Base-by-base conservation (phyloP, 1,140 invertebrate genomes). In the Radopholus similis region DNA sequence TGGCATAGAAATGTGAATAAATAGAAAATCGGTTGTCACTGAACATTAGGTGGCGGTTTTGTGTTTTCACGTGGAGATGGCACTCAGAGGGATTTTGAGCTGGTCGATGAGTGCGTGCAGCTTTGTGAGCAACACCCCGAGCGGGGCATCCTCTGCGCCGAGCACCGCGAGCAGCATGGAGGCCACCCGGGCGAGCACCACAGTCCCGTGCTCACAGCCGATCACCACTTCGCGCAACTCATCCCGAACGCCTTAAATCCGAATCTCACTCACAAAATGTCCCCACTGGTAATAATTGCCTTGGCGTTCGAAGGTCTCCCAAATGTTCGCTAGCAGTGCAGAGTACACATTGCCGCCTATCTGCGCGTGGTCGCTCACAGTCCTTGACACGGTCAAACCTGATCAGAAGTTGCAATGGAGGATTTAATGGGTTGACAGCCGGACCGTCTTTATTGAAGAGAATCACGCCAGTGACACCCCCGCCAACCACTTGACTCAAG, bases 281-380 rank as follows among this genome's bases (percentile, higher is more conserved):
- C 15, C 23, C 18, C 13, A 37, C 23, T 26, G 30, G 11, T 18
- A 15, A 2, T 26, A 28, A 49, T n/a, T n/a, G 70, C 68, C 68
- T 21, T 70, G 68, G 18, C 65, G 68, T 40, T 70, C 68, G 37
- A 70, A 70, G 4, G 56, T 70, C 40, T 70, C 68, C 68, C 68
- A 70, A 21, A 70, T 70, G 40, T 70, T 70, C 18, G 68, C 35
- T n/a, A 70, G 49, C 32, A 70, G 21, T 34, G 68, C 68, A 15
- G 68, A 53, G 59, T 70, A 72, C 2, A 70, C 68, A 62, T 70
- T 70, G 32, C 68, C 68, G 47, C 47, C 47, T 21, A 51, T 18
- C 3, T 34, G 28, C 26, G 63, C 23, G 30, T 23, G 23, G 44
- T 64, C 32, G 21, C 32, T 28, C 13, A 62, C 40, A 5, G 59